Conservation (phyloP, 2,113 vertebrate genomes). For the Pristiophorus japonicus region DNA sequence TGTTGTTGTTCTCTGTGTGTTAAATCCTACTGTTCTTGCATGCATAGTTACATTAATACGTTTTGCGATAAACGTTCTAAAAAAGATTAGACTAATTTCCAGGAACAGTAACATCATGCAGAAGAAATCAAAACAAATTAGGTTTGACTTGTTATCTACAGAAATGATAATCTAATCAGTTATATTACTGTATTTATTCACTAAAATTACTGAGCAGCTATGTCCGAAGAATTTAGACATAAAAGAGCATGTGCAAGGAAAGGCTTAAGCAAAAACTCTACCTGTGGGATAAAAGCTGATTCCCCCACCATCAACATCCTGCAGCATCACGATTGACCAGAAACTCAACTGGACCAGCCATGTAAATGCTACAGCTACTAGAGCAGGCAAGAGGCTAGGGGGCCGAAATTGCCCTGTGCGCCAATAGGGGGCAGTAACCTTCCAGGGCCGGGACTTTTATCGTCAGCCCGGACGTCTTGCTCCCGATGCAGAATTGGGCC, state of each 20-base stretch:
- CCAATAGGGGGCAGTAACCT: no score
- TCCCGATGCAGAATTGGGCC: no score
- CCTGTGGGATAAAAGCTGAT: neutral
- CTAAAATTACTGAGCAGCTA: neutral
- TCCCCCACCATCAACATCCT: neutral
- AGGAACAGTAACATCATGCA: conserved; percentile 52
- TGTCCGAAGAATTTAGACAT: neutral
- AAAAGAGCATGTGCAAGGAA: neutral
- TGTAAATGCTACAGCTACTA: neutral
- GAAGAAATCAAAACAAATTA: conserved; percentile 54
- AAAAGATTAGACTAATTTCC: conserved; percentile 47
- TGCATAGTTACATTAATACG: conserved; percentile 40
- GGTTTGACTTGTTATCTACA: conserved; percentile 51
- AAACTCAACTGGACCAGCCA: neutral
- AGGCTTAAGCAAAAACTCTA: neutral
- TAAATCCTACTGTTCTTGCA: conserved; percentile 43
- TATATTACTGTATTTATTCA: conserved; percentile 39
- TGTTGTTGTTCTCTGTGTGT: conserved; percentile 43
- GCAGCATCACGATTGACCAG: neutral
- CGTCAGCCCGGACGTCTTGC: no score
- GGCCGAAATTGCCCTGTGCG: no score
- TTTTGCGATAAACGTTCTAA: conserved; percentile 48
- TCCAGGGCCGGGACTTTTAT: no score
- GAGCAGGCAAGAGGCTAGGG: neutral
- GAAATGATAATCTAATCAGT: conserved; percentile 58